Evolutionary conservation across 2,888 invertebrate species (phyloP).

Genomic region (Leptopilina myrica): DNA sequence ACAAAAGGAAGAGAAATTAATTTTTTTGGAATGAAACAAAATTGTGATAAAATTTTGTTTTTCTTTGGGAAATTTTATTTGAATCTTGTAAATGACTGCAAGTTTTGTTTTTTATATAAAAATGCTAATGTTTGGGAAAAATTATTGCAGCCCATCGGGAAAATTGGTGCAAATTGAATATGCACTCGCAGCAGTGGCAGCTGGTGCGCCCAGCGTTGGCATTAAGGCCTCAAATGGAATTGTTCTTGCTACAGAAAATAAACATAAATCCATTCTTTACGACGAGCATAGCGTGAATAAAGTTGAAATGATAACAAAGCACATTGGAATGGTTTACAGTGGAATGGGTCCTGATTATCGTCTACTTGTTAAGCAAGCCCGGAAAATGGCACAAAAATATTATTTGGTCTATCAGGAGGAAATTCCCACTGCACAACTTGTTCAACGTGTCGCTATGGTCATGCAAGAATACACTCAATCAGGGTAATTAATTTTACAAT

Average conservation of each 20-base stretch:
- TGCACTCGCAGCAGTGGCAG: conserved; percentile 98
- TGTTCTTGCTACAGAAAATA: conserved; percentile 99
- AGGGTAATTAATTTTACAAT: conserved; percentile 80
- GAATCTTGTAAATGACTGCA: too few relatives aligned
- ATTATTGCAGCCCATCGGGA: conserved; percentile 92
- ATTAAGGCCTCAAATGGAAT: conserved; percentile 99
- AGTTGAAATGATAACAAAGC: conserved; percentile 96
- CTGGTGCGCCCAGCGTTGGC: conserved; percentile 98
- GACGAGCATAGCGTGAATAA: conserved; percentile 98
- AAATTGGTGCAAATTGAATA: conserved; percentile 99
- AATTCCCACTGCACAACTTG: conserved; percentile 97
- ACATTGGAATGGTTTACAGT: conserved; percentile 98
- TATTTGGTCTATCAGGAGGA: conserved; percentile 93
- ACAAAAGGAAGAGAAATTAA: too few relatives aligned
- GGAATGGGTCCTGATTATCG: conserved; percentile 96
- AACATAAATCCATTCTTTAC: conserved; percentile 96
- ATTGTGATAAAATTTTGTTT: too few relatives aligned
- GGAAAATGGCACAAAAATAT: conserved; percentile 98
- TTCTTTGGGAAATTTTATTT: too few relatives aligned
- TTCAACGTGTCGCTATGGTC: conserved; percentile 95
- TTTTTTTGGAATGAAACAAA: too few relatives aligned
- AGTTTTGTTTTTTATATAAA: too few relatives aligned
- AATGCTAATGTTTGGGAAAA: conserved; percentile 41
- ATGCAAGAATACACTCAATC: conserved; percentile 99
- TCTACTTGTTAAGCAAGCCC: conserved; percentile 91